Base-by-base conservation (phyloP, 2,797 vertebrate species). In the Dallia pectoralis region DNA sequence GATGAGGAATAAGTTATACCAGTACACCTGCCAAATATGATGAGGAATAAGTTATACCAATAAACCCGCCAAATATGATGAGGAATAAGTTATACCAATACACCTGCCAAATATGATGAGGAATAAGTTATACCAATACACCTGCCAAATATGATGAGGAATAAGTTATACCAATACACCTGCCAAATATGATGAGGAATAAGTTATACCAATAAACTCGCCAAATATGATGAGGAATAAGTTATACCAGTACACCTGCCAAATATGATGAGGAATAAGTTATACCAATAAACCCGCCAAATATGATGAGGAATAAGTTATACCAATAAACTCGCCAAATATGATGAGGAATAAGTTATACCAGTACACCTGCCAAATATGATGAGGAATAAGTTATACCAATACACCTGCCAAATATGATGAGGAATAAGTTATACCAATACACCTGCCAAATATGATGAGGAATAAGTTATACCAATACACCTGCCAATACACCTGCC, bases 1-100 rank as follows among this genome's bases (percentile, higher is more conserved):
- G 81, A 87, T 71, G 70, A 80, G 78, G 84, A 75, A 75, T 49
- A 81, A 51, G 79, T n/a, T n/a, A n/a, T n/a, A n/a, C n/a, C n/a
- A n/a, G n/a, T n/a, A n/a, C n/a, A 40, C 79, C 40, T 86, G 81
- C 85, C 82, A 87, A 72, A 84, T 33, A 80, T 78, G 81, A 87
- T 71, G 70, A 80, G 78, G 84, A 75, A 75, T 49, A 81, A 51
- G 79, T n/a, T n/a, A n/a, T n/a, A n/a, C n/a, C n/a, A n/a, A n/a
- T n/a, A n/a, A n/a, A 40, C 79, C 40, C 86, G 81, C 85, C 82
- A 87, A 72, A 84, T 33, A 80, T 78, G 81, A 87, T 71, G 70
- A 80, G 78, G 84, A 75, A 75, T 49, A 81, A 51, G 79, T n/a
- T n/a, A n/a, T n/a, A n/a, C n/a, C n/a, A n/a, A n/a, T n/a, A n/a